These are phyloP conservation scores for Columba guinea DNA, from an alignment of 2,797 vertebrate genomes.

Conservation along the genomic window DNA sequence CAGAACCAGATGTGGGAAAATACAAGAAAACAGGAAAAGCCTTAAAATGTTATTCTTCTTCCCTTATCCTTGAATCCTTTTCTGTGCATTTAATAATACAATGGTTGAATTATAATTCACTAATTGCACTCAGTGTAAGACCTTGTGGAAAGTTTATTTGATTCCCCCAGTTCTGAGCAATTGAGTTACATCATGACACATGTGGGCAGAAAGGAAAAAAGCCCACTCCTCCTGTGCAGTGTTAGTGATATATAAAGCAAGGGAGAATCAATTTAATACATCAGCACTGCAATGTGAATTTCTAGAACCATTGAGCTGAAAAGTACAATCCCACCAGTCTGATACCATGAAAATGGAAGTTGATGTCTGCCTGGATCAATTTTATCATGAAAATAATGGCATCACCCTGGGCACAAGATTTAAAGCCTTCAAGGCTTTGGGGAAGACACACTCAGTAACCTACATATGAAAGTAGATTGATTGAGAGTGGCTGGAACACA, in stretches of 20 bases:
- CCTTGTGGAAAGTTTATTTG: not conserved
- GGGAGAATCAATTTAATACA: constrained; percentile 50
- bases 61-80: not conserved
- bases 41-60: not conserved
- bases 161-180: not conserved
- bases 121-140: not conserved
- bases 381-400: constrained; percentile 36
- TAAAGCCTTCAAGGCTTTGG: constrained; percentile 36
- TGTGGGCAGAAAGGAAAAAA: not conserved
- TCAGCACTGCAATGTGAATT: constrained; percentile 45
- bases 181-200: not conserved
- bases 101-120: not conserved
- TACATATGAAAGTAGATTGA: constrained; percentile 21
- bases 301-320: constrained; percentile 62
- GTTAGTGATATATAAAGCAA: constrained; percentile 6
- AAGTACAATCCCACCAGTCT: constrained; percentile 66
- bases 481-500: constrained; percentile 35
- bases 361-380: constrained; percentile 60
- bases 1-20: not conserved
- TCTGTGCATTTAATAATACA: not conserved
- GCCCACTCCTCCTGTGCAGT: not conserved
- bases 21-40: not conserved
- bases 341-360: constrained; percentile 60
- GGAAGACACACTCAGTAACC: constrained; percentile 48
- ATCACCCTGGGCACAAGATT: constrained; percentile 29